Evolutionary conservation across 2,797 vertebrate genomes (phyloP).

Genomic region (Galagoides demidoff): DNA sequence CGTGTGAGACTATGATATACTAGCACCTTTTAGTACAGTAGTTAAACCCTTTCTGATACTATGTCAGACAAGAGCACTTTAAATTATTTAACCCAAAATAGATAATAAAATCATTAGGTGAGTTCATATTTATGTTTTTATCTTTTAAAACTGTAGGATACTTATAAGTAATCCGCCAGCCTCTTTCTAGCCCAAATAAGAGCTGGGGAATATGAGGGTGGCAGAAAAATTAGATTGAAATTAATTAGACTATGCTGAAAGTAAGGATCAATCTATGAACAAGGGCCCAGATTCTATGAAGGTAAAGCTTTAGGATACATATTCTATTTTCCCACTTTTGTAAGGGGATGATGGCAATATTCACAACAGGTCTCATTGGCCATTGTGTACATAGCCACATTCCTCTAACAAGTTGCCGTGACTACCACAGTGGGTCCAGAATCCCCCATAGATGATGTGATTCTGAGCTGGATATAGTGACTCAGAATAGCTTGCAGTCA

Average conservation of each 20-base stretch:
- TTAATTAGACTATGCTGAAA: not conserved
- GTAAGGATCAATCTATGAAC: not conserved
- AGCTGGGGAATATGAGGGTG: no score
- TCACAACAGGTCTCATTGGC: not conserved
- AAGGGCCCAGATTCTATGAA: not conserved
- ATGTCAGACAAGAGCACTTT: no score
- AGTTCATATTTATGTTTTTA: no score
- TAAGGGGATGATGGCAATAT: not conserved
- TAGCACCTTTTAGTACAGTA: not conserved
- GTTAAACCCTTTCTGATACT: not conserved
- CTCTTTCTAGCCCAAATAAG: no score
- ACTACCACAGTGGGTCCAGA: not conserved
- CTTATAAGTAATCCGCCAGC: no score
- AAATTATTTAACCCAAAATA: no score
- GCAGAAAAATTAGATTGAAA: no score
- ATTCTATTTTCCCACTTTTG: not conserved
- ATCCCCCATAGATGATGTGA: not conserved
- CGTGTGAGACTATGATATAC: not conserved
- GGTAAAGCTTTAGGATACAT: not conserved
- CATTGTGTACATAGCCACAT: not conserved
- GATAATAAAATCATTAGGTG: no score
- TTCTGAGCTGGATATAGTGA: not conserved
- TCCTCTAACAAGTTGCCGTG: no score
- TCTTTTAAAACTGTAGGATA: no score
- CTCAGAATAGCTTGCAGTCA: not conserved